A percentile compares a stretch with the other conserved stretches of the same genome.
Evolutionary conservation across 2,888 invertebrate genomes (phyloP).

Genomic region (Parelbella ahira): DNA sequence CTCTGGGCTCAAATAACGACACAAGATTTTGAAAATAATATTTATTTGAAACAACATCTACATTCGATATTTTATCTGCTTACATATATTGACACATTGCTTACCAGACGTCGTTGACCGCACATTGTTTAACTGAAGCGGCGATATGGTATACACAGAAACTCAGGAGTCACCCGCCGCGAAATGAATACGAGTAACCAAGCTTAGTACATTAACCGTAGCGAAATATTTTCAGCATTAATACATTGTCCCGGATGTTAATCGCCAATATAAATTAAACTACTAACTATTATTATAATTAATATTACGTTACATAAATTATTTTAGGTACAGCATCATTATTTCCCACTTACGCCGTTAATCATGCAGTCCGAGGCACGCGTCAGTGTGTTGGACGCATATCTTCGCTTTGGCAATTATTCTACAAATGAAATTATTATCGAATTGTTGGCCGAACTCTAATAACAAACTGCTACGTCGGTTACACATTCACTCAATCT

Average conservation of each 20-base stretch:
- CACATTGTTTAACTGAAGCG: no score
- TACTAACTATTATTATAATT: constrained; percentile 50
- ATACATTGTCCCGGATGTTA: constrained; percentile 32
- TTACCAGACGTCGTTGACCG: no score
- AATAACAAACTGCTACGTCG: constrained; percentile 28
- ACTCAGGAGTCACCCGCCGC: no score
- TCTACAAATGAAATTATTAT: constrained; percentile 28
- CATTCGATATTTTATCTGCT: constrained; percentile 38
- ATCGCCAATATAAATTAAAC: constrained; percentile 55
- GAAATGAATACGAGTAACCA: neutral
- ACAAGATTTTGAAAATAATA: constrained; percentile 32
- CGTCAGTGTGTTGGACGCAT: constrained; percentile 25
- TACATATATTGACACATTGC: no score
- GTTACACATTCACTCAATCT: constrained; percentile 36
- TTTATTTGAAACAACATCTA: constrained; percentile 52
- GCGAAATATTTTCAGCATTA: constrained; percentile 23
- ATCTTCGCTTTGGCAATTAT: constrained; percentile 29
- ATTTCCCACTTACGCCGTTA: constrained; percentile 27
- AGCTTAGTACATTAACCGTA: neutral
- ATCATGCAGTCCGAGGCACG: constrained; percentile 28
- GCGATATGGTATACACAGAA: no score
- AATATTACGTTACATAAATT: constrained; percentile 53
- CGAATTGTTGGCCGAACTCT: constrained; percentile 24
- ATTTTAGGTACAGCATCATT: constrained; percentile 42
- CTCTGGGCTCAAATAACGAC: neutral